Conservation (phyloP, 2,888 invertebrate genomes). For the Osmoderma eremita region DNA sequence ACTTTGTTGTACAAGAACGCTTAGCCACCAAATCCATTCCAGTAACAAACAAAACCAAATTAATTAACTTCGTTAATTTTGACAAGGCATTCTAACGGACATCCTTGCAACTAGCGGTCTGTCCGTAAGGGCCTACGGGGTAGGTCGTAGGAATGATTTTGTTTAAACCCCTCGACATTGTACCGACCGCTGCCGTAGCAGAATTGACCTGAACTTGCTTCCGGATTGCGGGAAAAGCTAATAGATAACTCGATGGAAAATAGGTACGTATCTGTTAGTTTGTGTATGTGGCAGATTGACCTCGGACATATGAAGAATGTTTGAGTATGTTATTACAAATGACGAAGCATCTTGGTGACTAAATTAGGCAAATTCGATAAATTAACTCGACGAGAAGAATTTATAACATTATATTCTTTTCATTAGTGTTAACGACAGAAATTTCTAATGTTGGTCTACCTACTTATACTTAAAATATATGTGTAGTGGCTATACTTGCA, state of each 20-base stretch:
- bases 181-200: neutral
- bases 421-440: too few species aligned
- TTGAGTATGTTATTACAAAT: slow-evolving; percentile 12
- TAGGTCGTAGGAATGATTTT: slow-evolving; percentile 27
- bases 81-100: slow-evolving; percentile 29
- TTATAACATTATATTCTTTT: too few species aligned
- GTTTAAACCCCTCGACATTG: slow-evolving; percentile 14
- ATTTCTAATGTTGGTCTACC: too few species aligned
- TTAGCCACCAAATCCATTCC: slow-evolving; percentile 21
- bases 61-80: slow-evolving; percentile 38
- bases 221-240: slow-evolving; percentile 28
- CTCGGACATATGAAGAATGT: slow-evolving; percentile 10
- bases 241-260: slow-evolving; percentile 22
- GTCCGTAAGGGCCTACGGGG: slow-evolving; percentile 27
- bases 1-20: slow-evolving; percentile 6
- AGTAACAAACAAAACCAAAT: slow-evolving; percentile 29
- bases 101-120: slow-evolving; percentile 33
- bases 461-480: too few species aligned
- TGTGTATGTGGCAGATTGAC: slow-evolving; percentile 18
- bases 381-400: too few species aligned
- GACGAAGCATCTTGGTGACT: neutral
- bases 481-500: too few species aligned
- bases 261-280: neutral
- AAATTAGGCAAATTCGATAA: too few species aligned
- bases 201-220: slow-evolving; percentile 19